Conservation (phyloP, 1,140 invertebrate genomes). For the Monochamus saltuarius region DNA sequence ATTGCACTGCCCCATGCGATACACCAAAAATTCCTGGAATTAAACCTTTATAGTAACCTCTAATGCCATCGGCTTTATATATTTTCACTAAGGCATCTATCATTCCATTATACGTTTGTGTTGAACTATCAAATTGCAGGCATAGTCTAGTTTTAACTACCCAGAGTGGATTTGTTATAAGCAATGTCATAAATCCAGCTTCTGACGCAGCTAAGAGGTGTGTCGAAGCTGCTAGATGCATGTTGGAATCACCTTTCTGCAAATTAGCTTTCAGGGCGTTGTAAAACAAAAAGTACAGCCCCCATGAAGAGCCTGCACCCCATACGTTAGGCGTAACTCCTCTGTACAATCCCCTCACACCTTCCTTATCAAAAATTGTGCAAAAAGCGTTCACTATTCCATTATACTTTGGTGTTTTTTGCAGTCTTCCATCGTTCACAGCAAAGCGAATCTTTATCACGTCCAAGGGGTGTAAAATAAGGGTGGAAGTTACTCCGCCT, state of each 20-base stretch:
- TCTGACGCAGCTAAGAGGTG: slow-evolving; percentile 90
- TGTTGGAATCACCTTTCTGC: slow-evolving; percentile 76
- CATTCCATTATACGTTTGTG: slow-evolving; percentile 79
- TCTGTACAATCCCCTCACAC: slow-evolving; percentile 83
- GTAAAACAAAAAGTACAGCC: slow-evolving; percentile 97
- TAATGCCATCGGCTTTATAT: slow-evolving; percentile 83
- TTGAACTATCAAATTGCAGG: slow-evolving; percentile 65
- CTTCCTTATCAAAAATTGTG: slow-evolving; percentile 85
- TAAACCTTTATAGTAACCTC: slow-evolving; percentile 94
- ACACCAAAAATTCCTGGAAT: slow-evolving; percentile 96
- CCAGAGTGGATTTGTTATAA: slow-evolving; percentile 97
- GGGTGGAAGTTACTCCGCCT: slow-evolving; percentile 89
- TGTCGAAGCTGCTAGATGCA: slow-evolving; percentile 73
- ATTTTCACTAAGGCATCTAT: slow-evolving; percentile 88
- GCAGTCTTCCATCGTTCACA: slow-evolving; percentile 86
- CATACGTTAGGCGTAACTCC: slow-evolving; percentile 94
- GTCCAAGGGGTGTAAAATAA: slow-evolving; percentile 88
- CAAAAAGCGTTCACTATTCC: slow-evolving; percentile 81
- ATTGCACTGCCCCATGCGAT: slow-evolving; percentile 97
- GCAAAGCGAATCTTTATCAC: slow-evolving; percentile 97
- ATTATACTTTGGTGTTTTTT: slow-evolving; percentile 79
- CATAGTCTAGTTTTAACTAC: slow-evolving; percentile 93
- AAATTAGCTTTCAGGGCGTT: slow-evolving; percentile 89
- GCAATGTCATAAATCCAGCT: slow-evolving; percentile 86
- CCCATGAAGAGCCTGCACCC: slow-evolving; percentile 96